These are phyloP conservation scores for Drosophila ambigua DNA, from an alignment of 1,140 invertebrate species.

Conservation along the genomic window DNA sequence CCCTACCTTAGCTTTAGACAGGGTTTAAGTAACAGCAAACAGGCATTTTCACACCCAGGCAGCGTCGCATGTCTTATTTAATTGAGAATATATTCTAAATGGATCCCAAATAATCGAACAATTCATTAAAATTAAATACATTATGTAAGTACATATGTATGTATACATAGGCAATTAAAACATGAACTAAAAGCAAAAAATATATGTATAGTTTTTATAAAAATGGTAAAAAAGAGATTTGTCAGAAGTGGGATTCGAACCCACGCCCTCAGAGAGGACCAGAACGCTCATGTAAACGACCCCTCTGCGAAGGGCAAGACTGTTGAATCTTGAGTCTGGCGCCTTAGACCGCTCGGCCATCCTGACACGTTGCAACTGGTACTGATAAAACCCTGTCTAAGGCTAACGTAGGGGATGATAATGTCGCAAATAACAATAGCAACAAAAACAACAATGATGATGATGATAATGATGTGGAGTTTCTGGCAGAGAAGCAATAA, in stretches of 20 bases:
- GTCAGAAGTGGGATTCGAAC: conserved; percentile 90
- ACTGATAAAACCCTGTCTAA: no score
- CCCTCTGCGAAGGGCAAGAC: no score
- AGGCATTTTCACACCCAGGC: conserved; percentile 66
- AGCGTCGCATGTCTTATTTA: conserved; percentile 52
- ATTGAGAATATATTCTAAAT: neutral
- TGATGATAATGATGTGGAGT: conserved; percentile 39
- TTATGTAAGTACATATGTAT: neutral
- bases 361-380: conserved; percentile 84
- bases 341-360: conserved; percentile 89
- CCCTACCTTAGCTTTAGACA: no score
- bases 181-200: neutral
- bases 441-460: conserved; percentile 1
- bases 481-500: conserved; percentile 25
- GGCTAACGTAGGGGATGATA: no score
- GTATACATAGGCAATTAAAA: neutral
- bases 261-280: conserved; percentile 93
- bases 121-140: conserved; percentile 5
- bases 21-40: conserved; percentile 47
- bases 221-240: neutral
- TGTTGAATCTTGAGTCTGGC: conserved; percentile 87
- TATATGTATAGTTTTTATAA: neutral
- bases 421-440: conserved; percentile 5
- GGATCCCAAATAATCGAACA: neutral
- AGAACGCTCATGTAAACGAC: conserved; percentile 70